Base-by-base conservation (phyloP, 2,888 invertebrate genomes). In the Sinodicranocentrus sp. region DNA sequence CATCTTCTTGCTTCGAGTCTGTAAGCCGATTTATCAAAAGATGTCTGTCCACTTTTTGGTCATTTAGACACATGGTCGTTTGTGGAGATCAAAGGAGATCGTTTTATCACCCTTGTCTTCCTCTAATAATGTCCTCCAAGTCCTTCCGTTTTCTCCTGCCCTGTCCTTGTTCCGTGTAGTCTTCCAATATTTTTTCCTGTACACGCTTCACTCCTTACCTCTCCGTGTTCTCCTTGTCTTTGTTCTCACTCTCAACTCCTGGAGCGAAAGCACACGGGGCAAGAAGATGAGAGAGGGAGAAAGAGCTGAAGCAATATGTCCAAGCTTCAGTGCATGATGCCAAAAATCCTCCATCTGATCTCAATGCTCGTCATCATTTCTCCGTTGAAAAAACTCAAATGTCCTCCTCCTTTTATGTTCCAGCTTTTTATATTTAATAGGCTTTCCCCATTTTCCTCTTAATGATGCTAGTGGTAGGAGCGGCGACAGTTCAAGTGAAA, bases 61-160 rank as follows among this genome's bases (percentile, higher is more conserved):
- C 85, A 85, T 85, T 85, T 85, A 84, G 84, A 77, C 84, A 84
- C 86, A 75, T 84, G 85, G 87, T 85, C 84, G 85, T 87, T 86
- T 87, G 85, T 84, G 85, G 84, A 85, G 87, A 85, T 87, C 85
- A 87, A 85, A 87, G 85, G 76, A 87, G 87, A 85, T 84, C 84
- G 80, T 82, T 87, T 87, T 87, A 87, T 87, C 87, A 87, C 85
- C 84, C 87, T 87, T 87, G 85, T 87, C 85, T 87, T 87, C 84
- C 85, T 87, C 84, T 85, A 85, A 85, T 85, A 85, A 85, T 85
- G 85, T 85, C 82, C 85, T 82, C 77, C 77, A 83, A 83, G 77
- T 72, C 83, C 71, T 77, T 77, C 72, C 67, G 77, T 44, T 71
- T 54, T 67, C n/a, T n/a, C n/a, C n/a, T n/a, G n/a, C n/a, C n/a